Evolutionary conservation across 2,797 vertebrate genomes (phyloP), one percentile per base, ranked within the genome.

Genomic region (Brachymystax lenok): DNA sequence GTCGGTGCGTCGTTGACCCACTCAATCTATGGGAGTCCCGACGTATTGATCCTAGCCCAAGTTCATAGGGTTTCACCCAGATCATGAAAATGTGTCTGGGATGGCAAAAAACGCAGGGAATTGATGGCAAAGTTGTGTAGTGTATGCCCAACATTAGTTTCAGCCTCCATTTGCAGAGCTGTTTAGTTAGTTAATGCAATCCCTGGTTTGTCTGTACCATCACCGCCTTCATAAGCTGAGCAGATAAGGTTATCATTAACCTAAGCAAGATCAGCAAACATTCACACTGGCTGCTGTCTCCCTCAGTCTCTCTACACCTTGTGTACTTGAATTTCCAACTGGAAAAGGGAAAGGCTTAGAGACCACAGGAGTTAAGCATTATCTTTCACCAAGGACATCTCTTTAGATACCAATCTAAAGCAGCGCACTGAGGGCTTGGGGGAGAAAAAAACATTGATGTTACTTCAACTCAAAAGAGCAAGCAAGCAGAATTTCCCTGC

Each of bases 381-480:
- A 7, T 50, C 21, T 71, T 70, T 33, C 54, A 27, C 17, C 54
- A 67, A 68, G 30, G 46, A 68, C 69, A 17, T 24, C 27, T 27
- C 77, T 74, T 77, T 19, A 59, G 68, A 73, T 71, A 21, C n/a
- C 71, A 59, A 35, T 61, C n/a, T 67, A n/a, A 64, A n/a, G 35
- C 40, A 46, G 10, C 10, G 10, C 10, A 46, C 13, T 46, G 46
- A 74, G 51, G 13, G 33, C n/a, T 21, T 5, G 72, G 24, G 8
- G 35, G 6, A 1, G 1, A 5, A 7, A 71, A 40, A 16, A 28
- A 71, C 61, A 61, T 83, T 77, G 70, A 71, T 75, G 77, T 50
- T 77, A 51, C 75, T 79, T 82, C 78, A 82, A 64, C 33, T 87
- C 79, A 61, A 69, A 83, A 71, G 80, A 77, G 75, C 73, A 67